Conservation (phyloP, 2,888 invertebrate genomes). For the Agrochola litura region DNA sequence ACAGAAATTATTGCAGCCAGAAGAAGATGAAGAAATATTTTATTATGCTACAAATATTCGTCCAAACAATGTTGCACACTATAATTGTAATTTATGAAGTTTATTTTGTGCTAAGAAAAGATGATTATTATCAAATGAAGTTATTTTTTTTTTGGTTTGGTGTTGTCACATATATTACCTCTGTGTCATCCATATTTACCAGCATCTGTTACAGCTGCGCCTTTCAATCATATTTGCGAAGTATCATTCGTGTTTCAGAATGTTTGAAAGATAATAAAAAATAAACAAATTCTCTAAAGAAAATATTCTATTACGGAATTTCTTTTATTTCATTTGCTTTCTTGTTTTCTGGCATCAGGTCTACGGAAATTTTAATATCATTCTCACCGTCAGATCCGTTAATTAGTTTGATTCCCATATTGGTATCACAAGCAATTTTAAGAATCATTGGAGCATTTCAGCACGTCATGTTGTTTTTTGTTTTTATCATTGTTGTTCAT, state of each 20-base stretch:
- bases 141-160: neutral
- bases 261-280: conserved; percentile 1
- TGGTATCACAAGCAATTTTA: neutral
- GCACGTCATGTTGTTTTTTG: neutral
- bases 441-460: neutral
- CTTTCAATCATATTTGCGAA: conserved; percentile 4
- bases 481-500: neutral
- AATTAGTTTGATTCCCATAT: neutral
- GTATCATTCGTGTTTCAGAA: neutral
- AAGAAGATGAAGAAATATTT: conserved; percentile 8
- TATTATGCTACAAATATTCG: conserved; percentile 4
- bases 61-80: neutral
- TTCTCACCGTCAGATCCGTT: neutral
- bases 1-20: conserved; percentile 12
- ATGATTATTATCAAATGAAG: neutral
- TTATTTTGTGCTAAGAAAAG: neutral
- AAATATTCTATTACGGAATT: neutral
- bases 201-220: conserved; percentile 1
- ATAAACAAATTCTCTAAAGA: neutral
- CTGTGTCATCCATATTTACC: neutral
- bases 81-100: neutral
- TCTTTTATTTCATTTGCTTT: neutral
- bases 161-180: neutral
- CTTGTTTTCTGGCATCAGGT: neutral
- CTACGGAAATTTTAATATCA: neutral